Evolutionary conservation across 2,797 vertebrate genomes (phyloP).

Genomic region (Monodelphis domestica): DNA sequence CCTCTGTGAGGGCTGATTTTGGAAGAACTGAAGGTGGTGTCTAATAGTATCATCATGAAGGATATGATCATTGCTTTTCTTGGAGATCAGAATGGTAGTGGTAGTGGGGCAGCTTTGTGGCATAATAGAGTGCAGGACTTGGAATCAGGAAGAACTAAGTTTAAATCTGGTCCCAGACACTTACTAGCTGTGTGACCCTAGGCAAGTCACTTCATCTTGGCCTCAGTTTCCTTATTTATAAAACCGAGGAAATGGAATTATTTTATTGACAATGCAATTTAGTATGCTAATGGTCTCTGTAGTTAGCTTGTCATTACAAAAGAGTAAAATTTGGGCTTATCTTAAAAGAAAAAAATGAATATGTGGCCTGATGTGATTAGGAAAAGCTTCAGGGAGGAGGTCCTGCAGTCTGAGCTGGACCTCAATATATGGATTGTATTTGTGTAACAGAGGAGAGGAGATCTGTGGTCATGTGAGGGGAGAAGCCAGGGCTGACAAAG

Average conservation of each 20-base stretch:
- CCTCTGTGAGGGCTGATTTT: conserved; percentile 84
- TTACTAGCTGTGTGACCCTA: not conserved
- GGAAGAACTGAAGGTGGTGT: conserved; percentile 94
- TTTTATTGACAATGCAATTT: conserved; percentile 76
- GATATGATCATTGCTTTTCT: conserved; percentile 86
- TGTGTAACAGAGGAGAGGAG: not conserved
- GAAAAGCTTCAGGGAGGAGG: not conserved
- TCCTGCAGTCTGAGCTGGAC: not conserved
- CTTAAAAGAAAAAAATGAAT: conserved; percentile 18
- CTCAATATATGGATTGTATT: not conserved
- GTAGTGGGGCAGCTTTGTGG: conserved; percentile 51
- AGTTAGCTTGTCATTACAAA: conserved; percentile 72
- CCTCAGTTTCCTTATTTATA: not conserved
- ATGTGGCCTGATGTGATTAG: not conserved
- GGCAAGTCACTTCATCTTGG: not conserved
- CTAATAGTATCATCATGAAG: conserved; percentile 85
- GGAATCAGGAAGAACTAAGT: not conserved
- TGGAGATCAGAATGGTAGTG: conserved; percentile 71
- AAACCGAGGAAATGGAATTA: conserved; percentile 68
- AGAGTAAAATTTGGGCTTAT: conserved; percentile 68
- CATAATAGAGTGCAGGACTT: not conserved
- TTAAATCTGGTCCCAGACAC: not conserved
- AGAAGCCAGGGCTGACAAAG: not conserved
- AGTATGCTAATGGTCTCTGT: conserved; percentile 81
- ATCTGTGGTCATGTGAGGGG: not conserved